These are phyloP conservation scores for Tenthredo scrophulariae DNA, from an alignment of 2,888 invertebrate species.

Conservation along the genomic window DNA sequence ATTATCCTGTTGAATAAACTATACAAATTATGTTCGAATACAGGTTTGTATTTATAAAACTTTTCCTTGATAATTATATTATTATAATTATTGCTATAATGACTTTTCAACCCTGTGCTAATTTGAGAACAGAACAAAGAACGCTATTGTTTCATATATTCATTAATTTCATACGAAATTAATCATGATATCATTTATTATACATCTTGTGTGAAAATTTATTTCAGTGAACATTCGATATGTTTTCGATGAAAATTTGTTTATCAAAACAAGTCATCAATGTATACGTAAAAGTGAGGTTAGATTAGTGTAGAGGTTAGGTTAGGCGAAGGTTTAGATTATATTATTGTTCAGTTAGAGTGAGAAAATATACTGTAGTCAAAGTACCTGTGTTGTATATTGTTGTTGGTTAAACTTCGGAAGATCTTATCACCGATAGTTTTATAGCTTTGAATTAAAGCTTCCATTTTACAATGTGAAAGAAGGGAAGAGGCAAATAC, in stretches of 20 bases:
- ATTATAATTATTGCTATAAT: background rate
- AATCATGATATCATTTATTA: background rate
- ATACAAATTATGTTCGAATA: background rate
- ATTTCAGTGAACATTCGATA: background rate
- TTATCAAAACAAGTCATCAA: conserved; percentile 28
- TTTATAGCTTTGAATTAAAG: conserved; percentile 61
- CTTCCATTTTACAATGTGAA: conserved; percentile 62
- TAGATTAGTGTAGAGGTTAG: conserved; percentile 6
- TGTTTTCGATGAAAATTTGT: background rate
- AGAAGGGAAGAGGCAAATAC: background rate
- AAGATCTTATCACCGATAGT: conserved; percentile 67
- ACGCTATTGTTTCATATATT: background rate
- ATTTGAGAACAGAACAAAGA: conserved; percentile 26
- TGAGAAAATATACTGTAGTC: conserved; percentile 49
- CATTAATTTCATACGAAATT: background rate
- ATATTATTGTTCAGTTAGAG: conserved; percentile 8
- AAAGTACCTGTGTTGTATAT: conserved; percentile 70
- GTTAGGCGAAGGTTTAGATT: conserved; percentile 59
- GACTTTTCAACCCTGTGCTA: background rate
- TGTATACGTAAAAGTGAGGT: conserved; percentile 15
- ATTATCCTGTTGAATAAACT: background rate
- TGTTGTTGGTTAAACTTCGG: conserved; percentile 65
- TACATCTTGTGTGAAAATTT: background rate
- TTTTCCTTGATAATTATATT: background rate
- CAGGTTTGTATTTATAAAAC: background rate